phyloP scores from a whole-genome alignment of 2,797 vertebrate genomes.

The Cossypha polioptera region DNA sequence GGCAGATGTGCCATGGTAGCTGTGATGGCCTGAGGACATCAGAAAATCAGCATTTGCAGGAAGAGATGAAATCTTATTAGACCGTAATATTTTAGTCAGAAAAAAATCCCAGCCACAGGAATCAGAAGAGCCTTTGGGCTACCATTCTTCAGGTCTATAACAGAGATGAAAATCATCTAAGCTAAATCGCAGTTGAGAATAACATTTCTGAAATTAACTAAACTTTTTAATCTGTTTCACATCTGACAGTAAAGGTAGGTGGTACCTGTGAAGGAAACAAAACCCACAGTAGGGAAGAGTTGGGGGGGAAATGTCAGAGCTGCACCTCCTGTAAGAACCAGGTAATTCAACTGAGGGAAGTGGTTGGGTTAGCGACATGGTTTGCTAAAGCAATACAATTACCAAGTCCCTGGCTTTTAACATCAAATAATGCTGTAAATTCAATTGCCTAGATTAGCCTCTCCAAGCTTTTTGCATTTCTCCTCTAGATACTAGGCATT shows the following conservation, averaged over 20 bases:
- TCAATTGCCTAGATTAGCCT: background rate
- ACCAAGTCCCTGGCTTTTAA: background rate
- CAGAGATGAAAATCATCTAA: background rate
- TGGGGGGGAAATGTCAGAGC: background rate
- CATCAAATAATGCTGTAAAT: background rate
- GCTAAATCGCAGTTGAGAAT: background rate
- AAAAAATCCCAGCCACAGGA: background rate
- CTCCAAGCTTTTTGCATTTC: background rate
- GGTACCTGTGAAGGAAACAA: background rate
- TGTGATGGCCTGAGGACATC: background rate
- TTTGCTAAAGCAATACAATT: background rate
- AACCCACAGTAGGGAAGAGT: background rate
- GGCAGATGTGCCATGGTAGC: background rate
- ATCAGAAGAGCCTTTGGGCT: background rate
- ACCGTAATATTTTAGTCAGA: background rate
- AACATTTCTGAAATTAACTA: background rate
- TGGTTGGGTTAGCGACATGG: fast-evolving
- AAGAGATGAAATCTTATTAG: background rate
- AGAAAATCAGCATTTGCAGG: background rate
- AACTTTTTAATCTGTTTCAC: background rate
- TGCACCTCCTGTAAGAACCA: background rate
- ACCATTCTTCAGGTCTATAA: background rate
- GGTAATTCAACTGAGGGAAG: background rate
- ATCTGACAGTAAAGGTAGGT: background rate
- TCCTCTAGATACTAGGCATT: background rate